Conservation (phyloP, 2,888 invertebrate species). For the Platycnemis pennipes region DNA sequence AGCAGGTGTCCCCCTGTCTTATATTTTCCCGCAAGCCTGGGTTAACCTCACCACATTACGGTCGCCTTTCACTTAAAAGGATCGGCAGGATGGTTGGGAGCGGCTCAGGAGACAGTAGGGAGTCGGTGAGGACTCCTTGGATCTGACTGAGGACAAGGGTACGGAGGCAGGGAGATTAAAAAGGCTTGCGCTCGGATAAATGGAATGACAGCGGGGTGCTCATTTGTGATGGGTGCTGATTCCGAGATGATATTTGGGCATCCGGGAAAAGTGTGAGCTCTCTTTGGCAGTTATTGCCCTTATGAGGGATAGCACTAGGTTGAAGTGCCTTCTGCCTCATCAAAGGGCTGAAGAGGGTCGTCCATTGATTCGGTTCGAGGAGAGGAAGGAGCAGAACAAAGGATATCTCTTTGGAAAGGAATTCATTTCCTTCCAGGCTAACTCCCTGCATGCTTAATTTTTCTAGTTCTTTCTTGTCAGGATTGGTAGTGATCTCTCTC, state of each 20-base stretch:
- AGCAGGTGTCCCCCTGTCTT: conserved; percentile 8
- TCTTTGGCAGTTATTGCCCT: not conserved
- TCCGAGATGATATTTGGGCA: not conserved
- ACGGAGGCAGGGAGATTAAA: not conserved
- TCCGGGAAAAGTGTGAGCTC: not conserved
- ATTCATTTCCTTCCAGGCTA: not conserved
- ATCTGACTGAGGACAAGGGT: not conserved
- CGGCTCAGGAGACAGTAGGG: not conserved
- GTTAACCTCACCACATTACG: conserved; percentile 34
- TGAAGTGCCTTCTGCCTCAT: not conserved
- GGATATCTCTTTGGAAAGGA: not conserved
- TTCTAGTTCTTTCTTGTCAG: not conserved
- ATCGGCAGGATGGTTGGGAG: not conserved
- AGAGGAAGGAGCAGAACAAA: not conserved
- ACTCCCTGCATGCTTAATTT: not conserved
- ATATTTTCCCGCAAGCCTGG: conserved; percentile 11
- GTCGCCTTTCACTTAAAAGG: not conserved
- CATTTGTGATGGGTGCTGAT: not conserved
- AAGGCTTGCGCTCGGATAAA: not conserved
- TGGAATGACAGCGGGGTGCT: not conserved
- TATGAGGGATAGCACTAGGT: not conserved
- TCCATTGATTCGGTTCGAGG: not conserved
- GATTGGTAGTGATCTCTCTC: not conserved
- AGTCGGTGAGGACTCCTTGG: not conserved
- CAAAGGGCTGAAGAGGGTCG: not conserved